Percentiles rank a stretch among this genome's conserved stretches.
phyloP scores from a whole-genome alignment of 2,888 invertebrate species.

The Nemotelus nigrinus region DNA sequence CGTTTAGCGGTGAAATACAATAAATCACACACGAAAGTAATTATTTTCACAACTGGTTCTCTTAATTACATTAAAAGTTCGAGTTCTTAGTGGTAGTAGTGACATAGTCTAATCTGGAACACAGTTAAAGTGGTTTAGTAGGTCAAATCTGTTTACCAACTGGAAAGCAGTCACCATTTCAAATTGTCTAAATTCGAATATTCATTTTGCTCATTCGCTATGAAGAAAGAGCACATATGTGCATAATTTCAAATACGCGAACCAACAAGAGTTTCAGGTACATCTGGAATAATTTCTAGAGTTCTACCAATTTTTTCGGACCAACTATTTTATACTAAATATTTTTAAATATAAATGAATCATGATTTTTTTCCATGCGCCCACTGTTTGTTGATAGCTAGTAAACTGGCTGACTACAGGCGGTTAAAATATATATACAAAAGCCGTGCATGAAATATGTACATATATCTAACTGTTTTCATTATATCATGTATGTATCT shows the following conservation, averaged over 20 bases:
- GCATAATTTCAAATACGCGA: too few relatives aligned
- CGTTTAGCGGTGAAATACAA: background rate
- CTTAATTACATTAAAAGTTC: constrained; percentile 6
- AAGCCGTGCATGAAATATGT: constrained; percentile 10
- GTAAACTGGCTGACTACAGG: background rate
- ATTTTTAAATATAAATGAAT: background rate
- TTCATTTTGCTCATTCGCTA: too few relatives aligned
- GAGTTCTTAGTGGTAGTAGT: background rate
- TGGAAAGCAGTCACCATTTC: too few relatives aligned
- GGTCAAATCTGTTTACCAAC: background rate
- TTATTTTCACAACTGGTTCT: background rate
- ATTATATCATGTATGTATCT: too few relatives aligned
- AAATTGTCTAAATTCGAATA: too few relatives aligned
- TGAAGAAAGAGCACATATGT: too few relatives aligned
- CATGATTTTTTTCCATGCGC: too few relatives aligned
- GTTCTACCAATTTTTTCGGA: background rate
- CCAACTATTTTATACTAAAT: background rate
- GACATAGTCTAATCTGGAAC: background rate
- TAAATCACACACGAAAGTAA: background rate
- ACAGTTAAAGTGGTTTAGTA: constrained; percentile 1
- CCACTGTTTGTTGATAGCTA: background rate
- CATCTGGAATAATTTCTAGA: too few relatives aligned
- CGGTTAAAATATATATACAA: constrained; percentile 6
- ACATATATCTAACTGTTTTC: background rate
- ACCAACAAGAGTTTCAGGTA: too few relatives aligned